Percentiles rank a stretch among this genome's conserved stretches.
Conservation (phyloP, 2,113 vertebrate genomes). For the Pseudorhombus dupliciocellatus region DNA sequence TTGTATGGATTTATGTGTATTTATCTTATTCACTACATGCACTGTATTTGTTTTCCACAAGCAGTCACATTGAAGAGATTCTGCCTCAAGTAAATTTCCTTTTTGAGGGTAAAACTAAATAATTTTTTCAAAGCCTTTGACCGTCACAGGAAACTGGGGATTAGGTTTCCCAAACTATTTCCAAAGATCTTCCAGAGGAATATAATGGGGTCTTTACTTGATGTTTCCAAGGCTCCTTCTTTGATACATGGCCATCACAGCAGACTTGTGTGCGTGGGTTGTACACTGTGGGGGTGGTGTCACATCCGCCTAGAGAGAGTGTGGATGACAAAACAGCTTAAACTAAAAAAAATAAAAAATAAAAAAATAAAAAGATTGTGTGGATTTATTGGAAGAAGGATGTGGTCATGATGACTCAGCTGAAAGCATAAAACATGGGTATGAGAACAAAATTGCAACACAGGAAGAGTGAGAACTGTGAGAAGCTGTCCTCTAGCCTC, state of each 20-base stretch:
- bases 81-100: not conserved
- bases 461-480: no score
- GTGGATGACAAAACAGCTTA: not conserved
- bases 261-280: not conserved
- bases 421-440: no score
- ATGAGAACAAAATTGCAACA: no score
- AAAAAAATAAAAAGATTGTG: no score
- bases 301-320: conserved; percentile 5
- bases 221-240: not conserved
- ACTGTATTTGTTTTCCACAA: not conserved
- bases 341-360: no score
- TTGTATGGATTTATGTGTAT: not conserved
- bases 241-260: conserved; percentile 16
- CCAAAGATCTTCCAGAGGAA: not conserved
- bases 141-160: no score
- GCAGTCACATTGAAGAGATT: not conserved
- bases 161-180: no score
- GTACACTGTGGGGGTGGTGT: not conserved
- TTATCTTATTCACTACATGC: not conserved
- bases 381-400: no score
- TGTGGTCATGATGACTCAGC: no score
- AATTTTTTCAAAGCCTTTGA: no score
- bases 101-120: no score
- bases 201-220: conserved; percentile 26
- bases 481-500: not conserved